A percentile compares a stretch with the other conserved stretches of the same genome.
phyloP scores from a whole-genome alignment of 2,113 vertebrate genomes.

The Dolichotis patagonum region DNA sequence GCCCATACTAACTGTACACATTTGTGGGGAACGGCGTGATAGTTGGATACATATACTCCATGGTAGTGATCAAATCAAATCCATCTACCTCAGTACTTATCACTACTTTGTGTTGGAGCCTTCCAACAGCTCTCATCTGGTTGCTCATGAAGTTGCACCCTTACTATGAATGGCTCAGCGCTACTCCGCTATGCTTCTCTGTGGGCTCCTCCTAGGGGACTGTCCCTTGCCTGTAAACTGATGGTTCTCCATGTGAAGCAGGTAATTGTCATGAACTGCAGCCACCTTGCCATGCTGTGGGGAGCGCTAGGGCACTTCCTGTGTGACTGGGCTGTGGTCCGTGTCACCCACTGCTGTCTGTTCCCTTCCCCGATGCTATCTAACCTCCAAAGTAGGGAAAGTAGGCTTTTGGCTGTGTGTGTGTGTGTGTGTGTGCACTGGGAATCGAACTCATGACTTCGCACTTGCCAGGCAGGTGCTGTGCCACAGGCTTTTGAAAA shows the following conservation, averaged over 20 bases:
- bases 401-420: too few species aligned
- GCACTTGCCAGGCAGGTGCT: too few species aligned
- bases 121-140: neutral
- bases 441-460: too few species aligned
- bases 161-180: neutral
- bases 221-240: neutral
- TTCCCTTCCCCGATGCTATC: neutral
- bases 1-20: rapidly evolving
- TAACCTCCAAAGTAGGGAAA: neutral
- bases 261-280: neutral
- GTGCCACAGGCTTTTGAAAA: neutral
- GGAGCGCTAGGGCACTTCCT: neutral
- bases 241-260: neutral
- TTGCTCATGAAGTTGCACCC: neutral
- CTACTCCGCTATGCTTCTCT: rapidly evolving
- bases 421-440: too few species aligned
- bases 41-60: neutral
- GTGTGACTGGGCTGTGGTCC: neutral
- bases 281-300: too few species aligned
- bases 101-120: neutral
- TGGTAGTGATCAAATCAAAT: neutral
- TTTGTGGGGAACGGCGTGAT: neutral
- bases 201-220: neutral
- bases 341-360: neutral
- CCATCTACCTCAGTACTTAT: neutral